phyloP scores from a whole-genome alignment of 2,113 vertebrate genomes.

The Entomyzon cyanotis region DNA sequence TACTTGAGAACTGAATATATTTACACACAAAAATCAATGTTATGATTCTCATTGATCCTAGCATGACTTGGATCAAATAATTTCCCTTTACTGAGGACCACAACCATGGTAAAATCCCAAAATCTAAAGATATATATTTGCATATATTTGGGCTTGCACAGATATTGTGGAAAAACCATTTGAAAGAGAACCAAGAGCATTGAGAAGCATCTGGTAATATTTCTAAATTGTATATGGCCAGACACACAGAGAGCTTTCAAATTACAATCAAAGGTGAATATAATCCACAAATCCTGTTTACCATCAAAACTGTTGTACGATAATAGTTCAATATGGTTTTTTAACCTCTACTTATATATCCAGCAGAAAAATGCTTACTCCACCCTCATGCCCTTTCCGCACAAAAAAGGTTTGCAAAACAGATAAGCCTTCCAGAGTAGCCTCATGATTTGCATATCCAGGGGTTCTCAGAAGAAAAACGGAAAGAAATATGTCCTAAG shows the following conservation, averaged over 20 bases:
- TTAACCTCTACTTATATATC: neutral
- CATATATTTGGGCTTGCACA: neutral
- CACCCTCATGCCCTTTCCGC: neutral
- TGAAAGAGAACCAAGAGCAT: neutral
- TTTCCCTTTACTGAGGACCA: neutral
- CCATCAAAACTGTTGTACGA: neutral
- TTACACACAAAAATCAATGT: neutral
- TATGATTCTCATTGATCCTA: neutral
- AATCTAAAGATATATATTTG: neutral
- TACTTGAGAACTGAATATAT: neutral
- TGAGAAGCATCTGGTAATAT: fast-evolving
- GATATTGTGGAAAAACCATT: neutral
- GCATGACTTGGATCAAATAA: neutral
- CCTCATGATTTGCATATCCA: neutral
- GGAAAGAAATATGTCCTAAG: neutral
- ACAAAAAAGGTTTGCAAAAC: neutral
- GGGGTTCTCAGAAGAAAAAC: neutral
- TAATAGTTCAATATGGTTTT: neutral
- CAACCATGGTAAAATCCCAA: neutral
- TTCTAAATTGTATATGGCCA: neutral
- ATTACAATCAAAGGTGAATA: neutral
- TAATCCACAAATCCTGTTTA: neutral
- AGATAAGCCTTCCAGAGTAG: neutral
- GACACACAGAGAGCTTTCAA: neutral
- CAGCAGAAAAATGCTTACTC: neutral